These are phyloP conservation scores for Caenorhabditis virilis DNA, from an alignment of 2,888 invertebrate genomes.

Conservation along the genomic window DNA sequence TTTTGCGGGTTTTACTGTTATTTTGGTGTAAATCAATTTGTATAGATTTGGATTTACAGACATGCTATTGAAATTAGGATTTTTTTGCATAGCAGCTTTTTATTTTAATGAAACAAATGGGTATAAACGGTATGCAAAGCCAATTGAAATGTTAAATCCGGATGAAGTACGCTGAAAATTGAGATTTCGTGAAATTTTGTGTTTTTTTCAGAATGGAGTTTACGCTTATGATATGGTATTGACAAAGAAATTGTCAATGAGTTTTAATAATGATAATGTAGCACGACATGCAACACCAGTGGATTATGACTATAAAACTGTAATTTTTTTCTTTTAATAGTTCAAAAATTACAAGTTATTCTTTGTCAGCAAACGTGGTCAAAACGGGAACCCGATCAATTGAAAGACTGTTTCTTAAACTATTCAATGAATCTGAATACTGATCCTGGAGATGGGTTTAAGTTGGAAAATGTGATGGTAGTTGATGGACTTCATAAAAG, in stretches of 20 bases:
- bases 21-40: background rate
- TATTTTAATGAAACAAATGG: too few species aligned
- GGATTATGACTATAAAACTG: constrained; percentile 52
- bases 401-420: constrained; percentile 33
- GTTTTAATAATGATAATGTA: constrained; percentile 33
- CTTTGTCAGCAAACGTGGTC: constrained; percentile 42
- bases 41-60: too few species aligned
- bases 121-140: constrained; percentile 23
- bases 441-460: constrained; percentile 17
- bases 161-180: constrained; percentile 7
- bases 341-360: background rate
- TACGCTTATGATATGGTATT: constrained; percentile 56
- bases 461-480: constrained; percentile 46
- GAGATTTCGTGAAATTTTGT: background rate
- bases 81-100: too few species aligned
- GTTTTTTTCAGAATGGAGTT: constrained; percentile 38
- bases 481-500: constrained; percentile 53
- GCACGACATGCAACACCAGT: constrained; percentile 42
- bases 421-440: constrained; percentile 22
- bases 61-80: too few species aligned
- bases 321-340: constrained; percentile 12
- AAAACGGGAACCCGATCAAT: constrained; percentile 47
- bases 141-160: constrained; percentile 18
- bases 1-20: background rate
- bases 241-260: constrained; percentile 52